Evolutionary conservation across 2,113 vertebrate genomes (phyloP), one percentile per base, ranked within the genome.

Genomic region (Taurulus bubalis): DNA sequence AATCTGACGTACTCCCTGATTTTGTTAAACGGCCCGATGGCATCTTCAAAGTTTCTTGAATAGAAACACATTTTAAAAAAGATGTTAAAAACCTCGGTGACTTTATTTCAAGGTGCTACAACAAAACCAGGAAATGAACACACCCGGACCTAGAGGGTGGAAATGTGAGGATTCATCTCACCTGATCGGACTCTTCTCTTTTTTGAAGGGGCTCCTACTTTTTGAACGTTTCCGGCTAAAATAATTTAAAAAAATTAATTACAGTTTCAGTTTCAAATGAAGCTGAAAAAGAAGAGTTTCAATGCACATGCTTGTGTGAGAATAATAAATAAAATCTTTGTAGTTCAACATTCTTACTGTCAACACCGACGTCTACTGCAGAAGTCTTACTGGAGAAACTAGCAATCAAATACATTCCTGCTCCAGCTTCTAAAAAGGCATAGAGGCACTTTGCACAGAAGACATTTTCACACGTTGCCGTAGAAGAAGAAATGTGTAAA

Each of bases 171-270:
- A 14, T 34, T 75, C 0, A n/a, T 68, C 79, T 82, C 91, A 99
- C 98, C 98, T 98, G 84, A 99, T 93, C 79, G 97, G 98, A 90
- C 98, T 99, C 94, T 97, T 99, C 86, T 99, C 98, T 94, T 97
- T 99, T 90, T 96, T 99, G 90, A 97, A 95, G 20, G 98, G 98
- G 89, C 97, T 99, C 90, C 95, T 97, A 93, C 96, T 99, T 96
- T 95, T 96, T 77, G 97, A 97, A 26, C 96, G 96, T 69, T 96
- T 96, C 72, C 95, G 96, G 87, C 97, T 97, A 73, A 68, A 91
- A 94, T n/a, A 71, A n/a, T n/a, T n/a, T 70, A 59, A 56, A 75
- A 2, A 55, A 24, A 32, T 32, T 11, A 7, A n/a, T 55, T 64
- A 15, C 2, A 0, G 30, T 71, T 70, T 14, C 0, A 18, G 34